These are phyloP conservation scores for Rhinopomastus cyanomelas DNA, from an alignment of 2,113 vertebrate genomes.

Conservation along the genomic window DNA sequence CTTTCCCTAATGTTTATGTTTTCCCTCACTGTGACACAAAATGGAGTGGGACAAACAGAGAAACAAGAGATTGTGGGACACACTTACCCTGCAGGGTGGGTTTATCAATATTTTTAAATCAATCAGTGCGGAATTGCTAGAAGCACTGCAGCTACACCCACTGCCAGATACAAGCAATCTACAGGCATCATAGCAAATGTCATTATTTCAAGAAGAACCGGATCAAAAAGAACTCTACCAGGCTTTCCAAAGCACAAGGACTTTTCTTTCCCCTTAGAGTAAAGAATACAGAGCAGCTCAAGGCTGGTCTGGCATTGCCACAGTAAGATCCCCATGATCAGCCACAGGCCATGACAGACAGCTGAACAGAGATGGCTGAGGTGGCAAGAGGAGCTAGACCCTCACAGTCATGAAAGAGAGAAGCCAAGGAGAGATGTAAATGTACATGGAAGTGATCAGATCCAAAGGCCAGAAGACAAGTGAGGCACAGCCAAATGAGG, in stretches of 20 bases:
- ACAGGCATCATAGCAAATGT: neutral
- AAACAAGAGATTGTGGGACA: neutral
- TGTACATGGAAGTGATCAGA: conserved; percentile 15
- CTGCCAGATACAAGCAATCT: neutral
- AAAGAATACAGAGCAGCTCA: neutral
- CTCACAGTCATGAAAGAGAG: neutral
- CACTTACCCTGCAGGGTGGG: neutral
- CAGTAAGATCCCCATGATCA: neutral
- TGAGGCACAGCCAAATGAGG: conserved; percentile 32
- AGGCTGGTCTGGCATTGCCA: neutral
- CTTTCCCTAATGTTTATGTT: neutral
- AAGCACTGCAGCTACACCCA: neutral
- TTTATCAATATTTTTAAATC: conserved; percentile 22
- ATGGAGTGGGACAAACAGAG: neutral
- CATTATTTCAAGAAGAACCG: neutral
- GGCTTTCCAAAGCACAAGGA: neutral
- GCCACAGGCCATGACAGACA: neutral
- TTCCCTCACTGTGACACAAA: neutral
- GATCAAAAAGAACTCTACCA: neutral
- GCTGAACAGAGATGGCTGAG: neutral
- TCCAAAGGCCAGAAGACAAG: conserved; percentile 27
- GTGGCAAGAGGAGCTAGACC: neutral
- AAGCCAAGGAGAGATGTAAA: neutral
- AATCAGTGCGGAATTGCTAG: neutral
- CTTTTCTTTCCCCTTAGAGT: neutral